Evolutionary conservation across 2,113 vertebrate species (phyloP).

Genomic region (Sinocyclocheilus anshuiensis): DNA sequence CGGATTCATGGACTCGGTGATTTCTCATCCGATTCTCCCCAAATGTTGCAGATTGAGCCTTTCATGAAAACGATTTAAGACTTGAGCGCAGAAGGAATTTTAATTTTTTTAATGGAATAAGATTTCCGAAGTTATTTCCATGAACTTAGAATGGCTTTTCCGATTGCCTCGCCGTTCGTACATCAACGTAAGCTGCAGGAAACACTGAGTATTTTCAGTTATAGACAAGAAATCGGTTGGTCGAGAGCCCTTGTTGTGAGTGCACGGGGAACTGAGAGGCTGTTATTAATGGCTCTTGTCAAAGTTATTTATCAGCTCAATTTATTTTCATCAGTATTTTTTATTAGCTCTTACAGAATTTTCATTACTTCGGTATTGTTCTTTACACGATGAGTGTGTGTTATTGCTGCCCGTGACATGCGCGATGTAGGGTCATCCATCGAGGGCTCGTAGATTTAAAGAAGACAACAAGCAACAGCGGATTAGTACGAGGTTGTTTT

Average conservation of each 20-base stretch:
- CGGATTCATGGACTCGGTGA: conserved; percentile 36
- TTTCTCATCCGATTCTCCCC: conserved; percentile 43
- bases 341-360: conserved; percentile 62
- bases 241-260: conserved; percentile 10
- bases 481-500: conserved; percentile 53
- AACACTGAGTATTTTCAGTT: conserved; percentile 27
- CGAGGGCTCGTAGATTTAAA: conserved; percentile 56
- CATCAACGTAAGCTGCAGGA: conserved; percentile 12
- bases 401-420: conserved; percentile 51
- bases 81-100: neutral
- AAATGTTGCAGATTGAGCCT: conserved; percentile 17
- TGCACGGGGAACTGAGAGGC: conserved; percentile 32
- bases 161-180: neutral
- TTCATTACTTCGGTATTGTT: conserved; percentile 51
- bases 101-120: neutral
- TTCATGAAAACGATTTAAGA: conserved; percentile 27
- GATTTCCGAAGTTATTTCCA: conserved; percentile 23
- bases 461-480: conserved; percentile 50
- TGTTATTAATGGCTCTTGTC: conserved; percentile 59
- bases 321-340: conserved; percentile 65
- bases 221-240: conserved; percentile 15
- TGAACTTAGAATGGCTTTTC: conserved; percentile 17
- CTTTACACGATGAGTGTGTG: conserved; percentile 48
- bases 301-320: conserved; percentile 59
- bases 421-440: conserved; percentile 47